phyloP scores from a whole-genome alignment of 2,113 vertebrate genomes.

The Strix uralensis region DNA sequence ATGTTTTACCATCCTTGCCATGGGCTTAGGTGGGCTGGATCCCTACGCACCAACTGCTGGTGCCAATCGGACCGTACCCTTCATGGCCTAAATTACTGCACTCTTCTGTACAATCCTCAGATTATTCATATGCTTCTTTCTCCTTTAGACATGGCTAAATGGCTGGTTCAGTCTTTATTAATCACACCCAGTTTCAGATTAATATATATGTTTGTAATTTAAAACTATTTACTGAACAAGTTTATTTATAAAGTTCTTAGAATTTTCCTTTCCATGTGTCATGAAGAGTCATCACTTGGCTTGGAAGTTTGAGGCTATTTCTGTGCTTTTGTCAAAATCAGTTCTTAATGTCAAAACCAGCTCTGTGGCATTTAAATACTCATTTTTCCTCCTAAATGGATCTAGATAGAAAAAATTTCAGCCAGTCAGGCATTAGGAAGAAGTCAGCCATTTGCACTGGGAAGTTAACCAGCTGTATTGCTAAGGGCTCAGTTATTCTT shows the following conservation, averaged over 20 bases:
- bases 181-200: not conserved
- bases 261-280: not conserved
- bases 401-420: not conserved
- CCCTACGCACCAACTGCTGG: rapidly evolving
- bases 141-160: not conserved
- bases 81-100: not conserved
- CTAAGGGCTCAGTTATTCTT: rapidly evolving
- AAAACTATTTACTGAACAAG: not conserved
- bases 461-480: not conserved
- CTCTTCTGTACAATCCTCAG: not conserved
- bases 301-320: not conserved
- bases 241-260: not conserved
- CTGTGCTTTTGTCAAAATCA: not conserved
- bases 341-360: not conserved
- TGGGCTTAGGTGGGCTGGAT: not conserved
- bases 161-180: not conserved
- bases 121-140: not conserved
- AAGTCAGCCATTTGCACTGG: not conserved
- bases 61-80: rapidly evolving
- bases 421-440: not conserved
- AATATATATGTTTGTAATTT: not conserved
- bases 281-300: not conserved
- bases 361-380: not conserved
- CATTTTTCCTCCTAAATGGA: not conserved
- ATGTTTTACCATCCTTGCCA: not conserved